Evolutionary conservation across 2,113 vertebrate genomes (phyloP).

Genomic region (Rhizomys pruinosus): DNA sequence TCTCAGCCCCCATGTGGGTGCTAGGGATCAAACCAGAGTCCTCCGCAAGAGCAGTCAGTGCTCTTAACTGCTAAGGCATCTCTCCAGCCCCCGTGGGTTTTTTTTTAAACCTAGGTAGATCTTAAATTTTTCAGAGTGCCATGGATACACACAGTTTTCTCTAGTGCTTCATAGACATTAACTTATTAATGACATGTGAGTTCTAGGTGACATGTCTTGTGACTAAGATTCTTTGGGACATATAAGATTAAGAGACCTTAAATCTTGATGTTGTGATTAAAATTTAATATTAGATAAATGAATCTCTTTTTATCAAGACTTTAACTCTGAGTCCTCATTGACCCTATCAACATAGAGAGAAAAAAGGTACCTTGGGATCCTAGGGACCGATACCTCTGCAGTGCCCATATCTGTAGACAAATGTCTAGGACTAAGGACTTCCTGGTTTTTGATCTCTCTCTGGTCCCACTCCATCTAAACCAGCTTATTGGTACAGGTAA

Average conservation of each 20-base stretch:
- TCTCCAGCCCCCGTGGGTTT: too few relatives aligned
- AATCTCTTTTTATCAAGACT: background rate
- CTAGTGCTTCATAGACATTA: background rate
- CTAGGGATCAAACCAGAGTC: too few relatives aligned
- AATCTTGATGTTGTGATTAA: background rate
- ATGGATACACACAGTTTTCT: background rate
- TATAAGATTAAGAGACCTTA: background rate
- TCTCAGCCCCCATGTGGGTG: too few relatives aligned
- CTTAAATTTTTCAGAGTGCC: background rate
- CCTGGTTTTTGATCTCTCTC: too few relatives aligned
- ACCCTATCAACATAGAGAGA: background rate
- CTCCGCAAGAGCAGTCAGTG: too few relatives aligned
- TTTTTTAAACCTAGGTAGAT: background rate
- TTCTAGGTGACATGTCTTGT: background rate
- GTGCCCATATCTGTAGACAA: background rate
- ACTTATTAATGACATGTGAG: background rate
- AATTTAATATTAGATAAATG: constrained; percentile 16
- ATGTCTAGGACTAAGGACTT: too few relatives aligned
- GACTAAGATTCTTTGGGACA: background rate
- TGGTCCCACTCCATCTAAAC: background rate
- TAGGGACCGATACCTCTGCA: background rate
- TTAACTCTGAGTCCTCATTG: background rate
- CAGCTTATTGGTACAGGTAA: background rate
- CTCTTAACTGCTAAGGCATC: too few relatives aligned
- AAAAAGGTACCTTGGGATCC: background rate